A percentile compares a stretch with the other conserved stretches of the same genome.
These are phyloP conservation scores for Pseudococcus viburni DNA, from an alignment of 2,888 invertebrate species.

Conservation along the genomic window DNA sequence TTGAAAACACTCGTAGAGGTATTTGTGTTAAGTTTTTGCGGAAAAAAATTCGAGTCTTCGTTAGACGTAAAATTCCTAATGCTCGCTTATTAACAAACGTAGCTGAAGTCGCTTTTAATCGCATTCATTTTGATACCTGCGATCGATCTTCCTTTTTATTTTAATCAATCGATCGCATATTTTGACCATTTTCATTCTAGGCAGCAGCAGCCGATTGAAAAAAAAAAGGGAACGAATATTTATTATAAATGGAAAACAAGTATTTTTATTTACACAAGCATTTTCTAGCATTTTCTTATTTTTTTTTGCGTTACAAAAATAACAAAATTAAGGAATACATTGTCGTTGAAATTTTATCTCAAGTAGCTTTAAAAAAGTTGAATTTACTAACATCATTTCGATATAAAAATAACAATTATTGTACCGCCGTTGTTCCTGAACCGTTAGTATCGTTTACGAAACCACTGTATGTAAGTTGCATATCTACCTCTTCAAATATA, in stretches of 20 bases:
- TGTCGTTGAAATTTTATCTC: conserved; percentile 11
- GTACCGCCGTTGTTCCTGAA: conserved; percentile 50
- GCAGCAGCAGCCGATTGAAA: background rate
- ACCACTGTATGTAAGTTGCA: conserved; percentile 55
- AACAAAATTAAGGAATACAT: conserved; percentile 17
- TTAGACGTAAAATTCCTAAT: background rate
- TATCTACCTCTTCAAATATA: conserved; percentile 56
- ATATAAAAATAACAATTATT: conserved; percentile 30
- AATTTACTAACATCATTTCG: conserved; percentile 10
- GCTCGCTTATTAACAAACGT: conserved; percentile 24
- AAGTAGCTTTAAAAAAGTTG: background rate
- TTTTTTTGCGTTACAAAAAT: conserved; percentile 12
- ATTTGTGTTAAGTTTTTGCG: background rate
- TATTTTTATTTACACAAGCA: conserved; percentile 45
- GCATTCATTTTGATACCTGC: background rate
- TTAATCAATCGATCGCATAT: background rate
- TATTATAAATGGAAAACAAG: conserved; percentile 13
- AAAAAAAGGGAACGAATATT: background rate
- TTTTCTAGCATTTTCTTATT: conserved; percentile 20
- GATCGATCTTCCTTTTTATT: background rate
- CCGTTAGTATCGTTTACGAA: conserved; percentile 36
- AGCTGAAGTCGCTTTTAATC: background rate
- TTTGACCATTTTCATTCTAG: background rate
- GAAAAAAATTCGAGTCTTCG: background rate
- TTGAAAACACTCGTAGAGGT: conserved; percentile 46